Conservation (phyloP, 2,113 vertebrate species). For the Pyxicephalus adspersus region DNA sequence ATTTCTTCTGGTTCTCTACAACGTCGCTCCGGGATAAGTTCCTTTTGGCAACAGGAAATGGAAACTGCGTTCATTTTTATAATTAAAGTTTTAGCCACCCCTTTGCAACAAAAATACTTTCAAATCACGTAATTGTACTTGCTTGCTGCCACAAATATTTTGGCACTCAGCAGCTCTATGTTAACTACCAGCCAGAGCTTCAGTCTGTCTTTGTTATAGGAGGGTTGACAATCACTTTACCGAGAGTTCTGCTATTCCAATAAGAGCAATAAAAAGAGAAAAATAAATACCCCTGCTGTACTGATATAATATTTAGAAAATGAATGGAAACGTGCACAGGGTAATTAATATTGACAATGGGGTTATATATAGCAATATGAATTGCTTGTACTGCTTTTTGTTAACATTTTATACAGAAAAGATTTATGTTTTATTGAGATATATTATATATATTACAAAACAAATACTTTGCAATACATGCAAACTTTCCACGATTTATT, state of each 20-base stretch:
- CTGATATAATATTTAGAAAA: background rate
- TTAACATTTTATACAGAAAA: no score
- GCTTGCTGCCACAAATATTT: slow-evolving; percentile 58
- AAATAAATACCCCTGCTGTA: background rate
- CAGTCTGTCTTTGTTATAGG: slow-evolving; percentile 68
- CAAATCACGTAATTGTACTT: slow-evolving; percentile 39
- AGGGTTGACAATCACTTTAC: slow-evolving; percentile 58
- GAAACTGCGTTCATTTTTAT: slow-evolving; percentile 66
- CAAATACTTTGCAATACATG: no score
- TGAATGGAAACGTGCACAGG: background rate
- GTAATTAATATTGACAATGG: background rate
- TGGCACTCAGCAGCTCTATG: slow-evolving; percentile 56
- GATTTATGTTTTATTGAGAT: no score
- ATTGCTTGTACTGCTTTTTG: no score
- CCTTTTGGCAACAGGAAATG: slow-evolving; percentile 60
- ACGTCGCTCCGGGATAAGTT: slow-evolving; percentile 65
- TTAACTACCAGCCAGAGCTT: slow-evolving; percentile 67
- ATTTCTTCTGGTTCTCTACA: slow-evolving; percentile 58
- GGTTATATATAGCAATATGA: no score
- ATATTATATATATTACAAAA: no score
- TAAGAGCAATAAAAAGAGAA: background rate
- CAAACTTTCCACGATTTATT: no score
- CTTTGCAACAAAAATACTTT: slow-evolving; percentile 54
- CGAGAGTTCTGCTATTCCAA: background rate
- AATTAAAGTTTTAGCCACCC: slow-evolving; percentile 66